Evolutionary conservation across 2,113 vertebrate species (phyloP), one percentile per base, ranked within the genome.

Genomic region (Paralichthys olivaceus): DNA sequence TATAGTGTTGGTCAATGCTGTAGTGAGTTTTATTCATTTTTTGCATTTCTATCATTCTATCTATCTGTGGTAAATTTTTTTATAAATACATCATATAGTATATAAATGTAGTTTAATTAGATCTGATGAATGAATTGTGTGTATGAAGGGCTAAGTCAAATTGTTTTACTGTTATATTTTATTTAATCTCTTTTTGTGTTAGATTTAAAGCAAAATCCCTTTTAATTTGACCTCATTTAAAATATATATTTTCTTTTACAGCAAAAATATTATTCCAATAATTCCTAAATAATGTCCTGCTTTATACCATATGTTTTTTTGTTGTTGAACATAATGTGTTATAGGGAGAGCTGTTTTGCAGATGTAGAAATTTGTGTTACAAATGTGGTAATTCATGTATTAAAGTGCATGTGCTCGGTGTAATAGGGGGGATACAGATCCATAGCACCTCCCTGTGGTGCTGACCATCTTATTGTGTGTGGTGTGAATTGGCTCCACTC

Each of bases 361-460:
- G 55, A 60, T 45, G n/a, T 69, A 57, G 22, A 47, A 72, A 77
- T 57, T 20, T 14, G 12, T 87, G 58, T 55, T 80, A 68, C 29
- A 81, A 57, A 84, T 60, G 5, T 84, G 28, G 32, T 70, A 61
- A 59, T 79, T 79, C 34, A 68, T 57, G 79, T 80, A 28, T 61
- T 55, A 69, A 62, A 88, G 72, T 79, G 28, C 65, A 77, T 58
- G 79, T 70, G 79, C 79, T 59, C 68, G 61, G 81, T 85, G 81
- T 87, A 76, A 73, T 49, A 8, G 45, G 45, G 78, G 47, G 87
- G 87, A 83, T 82, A 86, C 79, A 91, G 91, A 87, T 90, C 89
- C 92, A 92, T 92, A 93, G 91, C 91, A 92, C 91, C 90, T 93
- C 92, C 91, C 91, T 88, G 90, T 90, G 91, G 92, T 86, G 68